These are phyloP conservation scores for Cerceris ruficornis DNA, from an alignment of 2,888 invertebrate species.

Conservation along the genomic window DNA sequence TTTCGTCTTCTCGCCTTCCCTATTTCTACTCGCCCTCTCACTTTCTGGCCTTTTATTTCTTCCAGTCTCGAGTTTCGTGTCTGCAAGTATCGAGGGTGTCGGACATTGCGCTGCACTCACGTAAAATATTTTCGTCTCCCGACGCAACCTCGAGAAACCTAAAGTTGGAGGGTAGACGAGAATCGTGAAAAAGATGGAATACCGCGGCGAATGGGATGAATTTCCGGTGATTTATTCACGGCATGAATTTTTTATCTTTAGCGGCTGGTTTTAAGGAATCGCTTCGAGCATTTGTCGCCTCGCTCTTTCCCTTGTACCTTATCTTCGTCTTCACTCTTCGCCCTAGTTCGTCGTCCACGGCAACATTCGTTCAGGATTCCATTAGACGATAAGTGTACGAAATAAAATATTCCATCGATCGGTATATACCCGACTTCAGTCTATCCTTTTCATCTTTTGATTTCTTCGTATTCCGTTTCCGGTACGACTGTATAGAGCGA, in stretches of 20 bases:
- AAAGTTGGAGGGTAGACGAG: not conserved
- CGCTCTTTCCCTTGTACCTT: slow-evolving; percentile 7
- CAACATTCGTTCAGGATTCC: slow-evolving; percentile 52
- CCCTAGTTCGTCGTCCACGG: slow-evolving; percentile 5
- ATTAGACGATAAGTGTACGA: slow-evolving; percentile 63
- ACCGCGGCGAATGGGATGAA: not conserved
- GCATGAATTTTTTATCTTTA: slow-evolving; percentile 63
- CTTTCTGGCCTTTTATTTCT: not conserved
- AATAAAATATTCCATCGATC: slow-evolving; percentile 58
- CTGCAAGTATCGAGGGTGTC: slow-evolving; percentile 14
- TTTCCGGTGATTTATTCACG: slow-evolving; percentile 65
- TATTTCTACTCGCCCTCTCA: no score
- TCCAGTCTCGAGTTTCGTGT: slow-evolving; percentile 8
- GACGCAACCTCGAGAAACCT: slow-evolving; percentile 14
- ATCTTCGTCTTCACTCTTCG: slow-evolving; percentile 7
- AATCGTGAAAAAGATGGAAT: slow-evolving; percentile 12
- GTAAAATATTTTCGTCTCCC: slow-evolving; percentile 42
- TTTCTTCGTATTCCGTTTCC: not conserved
- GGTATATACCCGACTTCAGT: no score
- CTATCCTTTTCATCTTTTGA: slow-evolving; percentile 1
- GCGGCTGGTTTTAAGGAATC: slow-evolving; percentile 59
- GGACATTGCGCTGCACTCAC: slow-evolving; percentile 19
- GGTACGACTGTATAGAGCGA: not conserved
- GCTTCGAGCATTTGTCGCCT: slow-evolving; percentile 57
- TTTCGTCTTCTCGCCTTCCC: not conserved